phyloP scores from a whole-genome alignment of 2,888 invertebrate species.

The Thalpophila matura region DNA sequence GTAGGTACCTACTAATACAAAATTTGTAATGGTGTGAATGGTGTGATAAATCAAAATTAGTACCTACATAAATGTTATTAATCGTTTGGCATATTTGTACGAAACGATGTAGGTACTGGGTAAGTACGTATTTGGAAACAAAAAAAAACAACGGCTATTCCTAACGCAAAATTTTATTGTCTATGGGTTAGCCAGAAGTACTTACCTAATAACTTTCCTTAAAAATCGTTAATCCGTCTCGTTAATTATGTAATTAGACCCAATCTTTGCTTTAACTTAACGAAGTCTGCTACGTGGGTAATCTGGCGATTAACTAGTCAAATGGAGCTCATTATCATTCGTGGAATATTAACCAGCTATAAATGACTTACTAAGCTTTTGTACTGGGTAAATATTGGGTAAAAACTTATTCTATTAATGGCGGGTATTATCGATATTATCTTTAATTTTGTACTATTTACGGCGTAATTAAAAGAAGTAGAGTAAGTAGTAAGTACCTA shows the following conservation, averaged over 20 bases:
- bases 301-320: conserved; percentile 7
- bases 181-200: background rate
- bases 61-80: no score
- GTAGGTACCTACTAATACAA: no score
- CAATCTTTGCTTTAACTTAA: background rate
- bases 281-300: background rate
- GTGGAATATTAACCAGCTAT: background rate
- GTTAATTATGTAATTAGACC: background rate
- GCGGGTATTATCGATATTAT: no score
- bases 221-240: background rate
- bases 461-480: no score
- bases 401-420: background rate
- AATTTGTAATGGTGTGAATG: no score
- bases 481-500: no score
- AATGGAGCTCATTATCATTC: background rate
- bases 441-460: no score
- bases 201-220: background rate
- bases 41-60: no score
- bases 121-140: no score
- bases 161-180: background rate
- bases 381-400: background rate
- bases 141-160: background rate
- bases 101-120: no score
- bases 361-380: conserved; percentile 1
- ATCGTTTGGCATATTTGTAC: no score